Conservation (phyloP, 2,113 vertebrate species). For the Nipponia nippon region DNA sequence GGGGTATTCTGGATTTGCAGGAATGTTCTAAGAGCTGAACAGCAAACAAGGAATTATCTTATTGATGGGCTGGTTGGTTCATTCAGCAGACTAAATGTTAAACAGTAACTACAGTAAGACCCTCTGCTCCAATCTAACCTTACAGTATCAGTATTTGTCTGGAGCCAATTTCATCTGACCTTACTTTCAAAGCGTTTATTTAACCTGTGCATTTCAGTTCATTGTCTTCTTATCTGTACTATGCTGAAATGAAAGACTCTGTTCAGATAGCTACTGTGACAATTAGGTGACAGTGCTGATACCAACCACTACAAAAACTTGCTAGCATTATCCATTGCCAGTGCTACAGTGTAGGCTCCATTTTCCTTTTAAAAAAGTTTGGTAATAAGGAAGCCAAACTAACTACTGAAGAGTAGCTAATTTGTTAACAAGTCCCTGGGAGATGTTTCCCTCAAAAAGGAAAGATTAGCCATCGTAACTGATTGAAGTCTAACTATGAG, state of each 20-base stretch:
- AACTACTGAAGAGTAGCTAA: background rate
- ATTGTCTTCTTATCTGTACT: background rate
- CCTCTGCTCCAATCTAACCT: background rate
- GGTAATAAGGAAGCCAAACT: background rate
- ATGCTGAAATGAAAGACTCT: background rate
- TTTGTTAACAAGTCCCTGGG: background rate
- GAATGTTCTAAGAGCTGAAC: background rate
- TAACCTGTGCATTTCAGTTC: background rate
- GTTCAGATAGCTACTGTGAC: background rate
- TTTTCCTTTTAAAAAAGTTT: background rate
- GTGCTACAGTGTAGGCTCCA: background rate
- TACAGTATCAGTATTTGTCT: background rate
- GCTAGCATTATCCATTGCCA: background rate
- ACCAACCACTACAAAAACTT: background rate
- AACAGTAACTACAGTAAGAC: background rate
- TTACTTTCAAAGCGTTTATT: background rate
- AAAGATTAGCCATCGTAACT: background rate
- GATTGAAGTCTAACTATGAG: background rate
- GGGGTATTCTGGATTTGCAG: background rate
- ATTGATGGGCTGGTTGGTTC: background rate
- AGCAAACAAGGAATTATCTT: background rate
- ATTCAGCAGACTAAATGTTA: background rate
- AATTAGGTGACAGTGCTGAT: background rate
- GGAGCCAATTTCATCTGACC: background rate
- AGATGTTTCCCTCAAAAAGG: background rate